Conservation (phyloP, 2,888 invertebrate species). For the Sabatieria punctata region DNA sequence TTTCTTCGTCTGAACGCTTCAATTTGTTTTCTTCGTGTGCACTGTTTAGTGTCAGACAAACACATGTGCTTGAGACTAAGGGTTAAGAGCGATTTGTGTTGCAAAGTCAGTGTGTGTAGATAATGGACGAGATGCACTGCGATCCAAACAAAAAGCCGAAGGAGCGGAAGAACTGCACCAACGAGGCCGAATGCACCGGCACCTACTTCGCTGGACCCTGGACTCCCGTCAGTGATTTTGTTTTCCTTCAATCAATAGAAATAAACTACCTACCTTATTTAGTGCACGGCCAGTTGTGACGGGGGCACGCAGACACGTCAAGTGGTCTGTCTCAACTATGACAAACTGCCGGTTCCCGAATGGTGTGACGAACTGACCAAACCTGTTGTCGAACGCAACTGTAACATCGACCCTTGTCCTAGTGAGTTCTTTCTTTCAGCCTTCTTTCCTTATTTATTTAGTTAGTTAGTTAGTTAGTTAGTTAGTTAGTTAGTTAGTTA, state of each 20-base stretch:
- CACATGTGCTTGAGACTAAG: no score
- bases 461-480: no score
- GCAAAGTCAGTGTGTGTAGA: slow-evolving; percentile 38
- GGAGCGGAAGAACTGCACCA: slow-evolving; percentile 43
- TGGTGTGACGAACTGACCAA: no score
- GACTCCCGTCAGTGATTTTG: no score
- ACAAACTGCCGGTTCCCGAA: slow-evolving; percentile 40
- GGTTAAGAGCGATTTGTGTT: not conserved
- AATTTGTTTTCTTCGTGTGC: no score
- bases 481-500: no score
- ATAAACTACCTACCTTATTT: no score
- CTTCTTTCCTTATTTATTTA: not conserved
- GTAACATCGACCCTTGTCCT: slow-evolving; percentile 24
- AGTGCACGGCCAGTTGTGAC: slow-evolving; percentile 64
- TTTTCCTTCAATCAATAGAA: no score
- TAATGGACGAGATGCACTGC: slow-evolving; percentile 40
- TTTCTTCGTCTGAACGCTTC: no score
- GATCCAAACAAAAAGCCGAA: slow-evolving; percentile 43
- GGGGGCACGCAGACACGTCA: slow-evolving; percentile 56
- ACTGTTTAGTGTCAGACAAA: no score
- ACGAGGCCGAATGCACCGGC: slow-evolving; percentile 54
- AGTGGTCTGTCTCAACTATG: slow-evolving; percentile 58
- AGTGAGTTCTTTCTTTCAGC: slow-evolving; percentile 12
- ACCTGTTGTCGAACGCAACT: not conserved
- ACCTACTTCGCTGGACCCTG: slow-evolving; percentile 77